Conservation (phyloP, 2,888 invertebrate genomes). For the Acrocyrtus sp. region DNA sequence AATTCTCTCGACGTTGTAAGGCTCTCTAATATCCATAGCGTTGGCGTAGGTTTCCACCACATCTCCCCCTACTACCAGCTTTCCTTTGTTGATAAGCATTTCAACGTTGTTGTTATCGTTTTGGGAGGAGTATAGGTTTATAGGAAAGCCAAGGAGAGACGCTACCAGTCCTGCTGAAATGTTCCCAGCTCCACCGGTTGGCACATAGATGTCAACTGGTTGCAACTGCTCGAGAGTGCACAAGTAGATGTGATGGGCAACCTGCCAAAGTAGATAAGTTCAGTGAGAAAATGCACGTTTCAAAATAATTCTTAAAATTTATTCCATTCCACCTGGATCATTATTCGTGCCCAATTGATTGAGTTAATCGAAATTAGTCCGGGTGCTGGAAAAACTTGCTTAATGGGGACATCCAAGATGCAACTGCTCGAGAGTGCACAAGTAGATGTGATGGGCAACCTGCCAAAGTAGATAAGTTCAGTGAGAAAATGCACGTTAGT, state of each 20-base stretch:
- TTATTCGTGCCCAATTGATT: conserved; percentile 68
- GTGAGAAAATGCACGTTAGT: neutral
- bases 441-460: conserved; percentile 67
- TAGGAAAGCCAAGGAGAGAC: conserved; percentile 67
- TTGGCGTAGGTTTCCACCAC: conserved; percentile 66
- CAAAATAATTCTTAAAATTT: neutral
- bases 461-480: conserved; percentile 61
- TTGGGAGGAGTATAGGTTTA: conserved; percentile 66
- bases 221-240: conserved; percentile 65
- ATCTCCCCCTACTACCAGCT: conserved; percentile 63
- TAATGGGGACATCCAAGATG: conserved; percentile 66
- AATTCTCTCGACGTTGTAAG: conserved; percentile 68
- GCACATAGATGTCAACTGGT: conserved; percentile 67
- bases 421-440: conserved; percentile 66
- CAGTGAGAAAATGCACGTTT: too few relatives aligned
- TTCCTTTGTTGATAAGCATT: conserved; percentile 65
- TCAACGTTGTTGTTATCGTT: conserved; percentile 67
- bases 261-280: conserved; percentile 63
- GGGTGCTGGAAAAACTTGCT: conserved; percentile 65
- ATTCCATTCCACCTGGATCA: conserved; percentile 65
- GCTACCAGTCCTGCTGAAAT: conserved; percentile 67
- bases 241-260: conserved; percentile 67
- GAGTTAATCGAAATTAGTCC: conserved; percentile 67
- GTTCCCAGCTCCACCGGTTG: conserved; percentile 69
- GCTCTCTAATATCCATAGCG: conserved; percentile 69